Base-by-base conservation (phyloP, 2,888 invertebrate genomes). In the Gonocerus acuteangulatus region DNA sequence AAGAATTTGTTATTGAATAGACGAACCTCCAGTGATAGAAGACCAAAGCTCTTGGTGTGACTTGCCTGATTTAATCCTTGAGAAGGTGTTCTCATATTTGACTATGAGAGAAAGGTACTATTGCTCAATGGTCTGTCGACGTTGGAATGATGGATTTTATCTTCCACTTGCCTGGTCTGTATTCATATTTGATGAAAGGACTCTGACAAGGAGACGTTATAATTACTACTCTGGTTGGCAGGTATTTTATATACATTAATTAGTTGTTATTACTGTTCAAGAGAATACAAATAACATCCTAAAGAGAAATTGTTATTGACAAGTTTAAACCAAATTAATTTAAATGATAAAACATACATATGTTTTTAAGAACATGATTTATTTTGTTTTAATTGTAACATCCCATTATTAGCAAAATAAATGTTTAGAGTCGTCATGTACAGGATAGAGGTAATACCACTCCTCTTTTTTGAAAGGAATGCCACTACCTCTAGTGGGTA, bases 171-270 rank as follows among this genome's bases (percentile, higher is more conserved):
- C 86, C n/a, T 91, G 90, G 90, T 77, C 82, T 6, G 81, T 79
- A 11, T 89, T 90, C 70, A 76, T 80, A 1, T 76, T 89, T 45
- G 81, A 83, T 65, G 89, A 89, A 71, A 78, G 78, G 1, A 86
- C 87, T 0, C 76, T 90, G 19, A 88, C 88, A 0, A 79, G 87
- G 60, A 78, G 84, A 21, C 83, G 85, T 71, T 89, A 83, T 72
- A 89, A 89, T 70, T 86, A 88, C 69, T 89, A 87, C 72, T 84
- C 85, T 52, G 89, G 89, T 16, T 89, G 88, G 84, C 86, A 86
- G 75, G 80, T 80, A 42, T 51, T 15, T 23, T 27, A 39, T 39
- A 6, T 39, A 32, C 11, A 11, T 9, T 9, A 32, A 32, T 32
- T 6, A 9, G 6, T 32, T 32, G 32, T 11, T 32, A 9, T n/a